Evolutionary conservation across 1,140 invertebrate genomes (phyloP), one percentile per base, ranked within the genome.

Genomic region (Schlechtendalia chinensis): DNA sequence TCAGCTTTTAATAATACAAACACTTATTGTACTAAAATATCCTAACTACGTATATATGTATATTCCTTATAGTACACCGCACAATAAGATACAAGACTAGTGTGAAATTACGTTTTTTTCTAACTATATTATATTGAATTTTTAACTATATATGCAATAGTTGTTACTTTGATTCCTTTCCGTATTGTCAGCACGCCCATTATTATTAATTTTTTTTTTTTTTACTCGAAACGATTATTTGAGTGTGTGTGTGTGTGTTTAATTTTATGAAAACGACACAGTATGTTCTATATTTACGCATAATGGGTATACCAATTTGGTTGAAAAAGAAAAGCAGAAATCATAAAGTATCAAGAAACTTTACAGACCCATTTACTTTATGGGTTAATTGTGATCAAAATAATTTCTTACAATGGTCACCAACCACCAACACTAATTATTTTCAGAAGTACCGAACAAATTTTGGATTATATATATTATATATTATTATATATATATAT

Each of bases 331-430:
- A 39, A 39, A 39, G 8, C 8, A 39, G 3, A 39, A 39, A 39
- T 39, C 32, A 39, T 8, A 8, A 4, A 29, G 29, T n/a, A 6
- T 5, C 32, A 10, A 47, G 12, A 69, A 69, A 47, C 65, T 69
- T 69, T 24, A 47, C 39, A n/a, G 39, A 16, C 65, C n/a, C n/a
- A n/a, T n/a, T n/a, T n/a, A n/a, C n/a, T n/a, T n/a, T n/a, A n/a
- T n/a, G n/a, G n/a, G n/a, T n/a, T 69, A 69, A 69, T 69, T 69
- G 65, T 69, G 65, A 39, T 45, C 39, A 39, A 69, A 69, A 69
- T 69, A 69, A 47, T 69, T 69, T 45, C 32, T 19, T 10, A 69
- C 32, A 69, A 45, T 45, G 39, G 39, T 65, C 63, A 45, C 19
- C 12, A 8, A 19, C 39, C 5, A 0, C 32, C 65, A 19, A 39